phyloP scores from a whole-genome alignment of 2,113 vertebrate species.

The Podocnemis expansa region DNA sequence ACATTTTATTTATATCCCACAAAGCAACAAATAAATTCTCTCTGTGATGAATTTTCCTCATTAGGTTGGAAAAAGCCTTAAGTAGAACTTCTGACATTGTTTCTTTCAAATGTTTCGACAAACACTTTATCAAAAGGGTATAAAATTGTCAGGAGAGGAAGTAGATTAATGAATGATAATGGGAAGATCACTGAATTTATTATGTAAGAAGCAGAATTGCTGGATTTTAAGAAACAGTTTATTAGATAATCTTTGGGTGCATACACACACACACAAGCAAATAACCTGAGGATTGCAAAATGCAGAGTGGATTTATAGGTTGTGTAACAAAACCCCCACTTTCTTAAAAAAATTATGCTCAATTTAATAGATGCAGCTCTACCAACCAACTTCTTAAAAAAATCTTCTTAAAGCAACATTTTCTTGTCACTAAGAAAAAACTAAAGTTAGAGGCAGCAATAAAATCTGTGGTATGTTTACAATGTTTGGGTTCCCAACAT shows the following conservation, averaged over 20 bases:
- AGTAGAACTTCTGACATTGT: constrained; percentile 45
- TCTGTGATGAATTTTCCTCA: constrained; percentile 71
- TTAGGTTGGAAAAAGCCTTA: constrained; percentile 38
- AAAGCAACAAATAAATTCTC: constrained; percentile 56
- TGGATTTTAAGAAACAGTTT: constrained; percentile 26
- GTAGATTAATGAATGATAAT: constrained; percentile 62
- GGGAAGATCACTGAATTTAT: constrained; percentile 51
- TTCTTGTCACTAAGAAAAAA: no score
- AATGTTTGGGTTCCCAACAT: no score
- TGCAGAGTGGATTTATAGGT: background rate
- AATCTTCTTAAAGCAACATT: no score
- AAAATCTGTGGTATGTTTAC: no score
- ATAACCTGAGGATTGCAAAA: background rate
- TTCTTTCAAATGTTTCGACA: constrained; percentile 45
- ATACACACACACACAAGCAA: rapidly evolving
- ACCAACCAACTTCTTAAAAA: no score
- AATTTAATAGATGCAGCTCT: no score
- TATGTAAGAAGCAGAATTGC: background rate
- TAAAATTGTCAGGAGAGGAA: constrained; percentile 56
- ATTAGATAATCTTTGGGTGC: background rate
- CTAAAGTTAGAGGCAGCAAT: no score
- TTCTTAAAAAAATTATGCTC: background rate
- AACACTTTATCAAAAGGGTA: constrained; percentile 65
- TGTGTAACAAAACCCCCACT: background rate
- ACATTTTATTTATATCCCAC: constrained; percentile 64